Conservation (phyloP, 2,113 vertebrate genomes). For the Eudyptes chrysolophus region DNA sequence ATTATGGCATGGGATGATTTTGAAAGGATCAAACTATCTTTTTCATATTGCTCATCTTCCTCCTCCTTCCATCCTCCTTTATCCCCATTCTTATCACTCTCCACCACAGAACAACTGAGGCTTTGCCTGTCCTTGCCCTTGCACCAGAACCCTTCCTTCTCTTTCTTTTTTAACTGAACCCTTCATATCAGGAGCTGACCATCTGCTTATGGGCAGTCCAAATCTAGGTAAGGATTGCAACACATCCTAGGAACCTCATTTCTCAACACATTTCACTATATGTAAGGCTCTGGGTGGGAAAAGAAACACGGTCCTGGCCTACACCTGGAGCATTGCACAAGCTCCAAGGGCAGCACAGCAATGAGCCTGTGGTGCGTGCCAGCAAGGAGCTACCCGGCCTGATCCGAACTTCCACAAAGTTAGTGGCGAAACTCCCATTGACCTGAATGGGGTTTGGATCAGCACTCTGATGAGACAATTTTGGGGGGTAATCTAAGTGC, state of each 20-base stretch:
- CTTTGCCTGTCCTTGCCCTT: neutral
- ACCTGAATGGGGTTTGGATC: neutral
- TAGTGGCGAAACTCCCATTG: neutral
- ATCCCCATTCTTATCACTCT: neutral
- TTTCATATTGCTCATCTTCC: neutral
- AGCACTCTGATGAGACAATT: neutral
- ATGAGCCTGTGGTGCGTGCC: accelerated
- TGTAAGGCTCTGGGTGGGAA: neutral
- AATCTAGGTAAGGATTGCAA: neutral
- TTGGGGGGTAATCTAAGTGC: neutral
- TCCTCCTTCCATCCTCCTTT: neutral
- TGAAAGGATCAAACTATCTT: neutral
- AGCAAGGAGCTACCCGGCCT: neutral
- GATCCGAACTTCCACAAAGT: neutral
- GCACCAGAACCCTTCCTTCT: neutral
- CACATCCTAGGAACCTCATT: neutral
- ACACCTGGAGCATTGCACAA: neutral
- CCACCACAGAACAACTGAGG: accelerated
- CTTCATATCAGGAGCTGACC: neutral
- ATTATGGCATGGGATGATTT: neutral
- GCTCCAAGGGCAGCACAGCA: neutral
- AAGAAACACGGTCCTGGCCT: accelerated
- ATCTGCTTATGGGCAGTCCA: neutral
- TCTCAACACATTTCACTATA: neutral
- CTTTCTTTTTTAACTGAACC: neutral